Evolutionary conservation across 2,888 invertebrate species (phyloP), one percentile per base, ranked within the genome.

Genomic region (Nomada fabriciana): DNA sequence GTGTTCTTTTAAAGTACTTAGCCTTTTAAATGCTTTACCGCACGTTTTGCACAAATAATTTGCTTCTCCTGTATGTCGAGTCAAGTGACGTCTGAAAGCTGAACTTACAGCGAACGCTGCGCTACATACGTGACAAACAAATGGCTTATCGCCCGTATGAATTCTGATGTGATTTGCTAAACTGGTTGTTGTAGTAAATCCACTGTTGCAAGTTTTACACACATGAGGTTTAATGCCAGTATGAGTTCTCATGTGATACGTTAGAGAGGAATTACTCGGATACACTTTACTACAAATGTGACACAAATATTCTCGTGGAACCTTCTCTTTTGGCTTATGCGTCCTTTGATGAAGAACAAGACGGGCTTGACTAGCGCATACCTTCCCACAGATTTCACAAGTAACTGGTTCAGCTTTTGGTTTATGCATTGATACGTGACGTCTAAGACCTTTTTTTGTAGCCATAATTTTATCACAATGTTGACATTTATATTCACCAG

Each of bases 201-300:
- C 93, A 77, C 93, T 94, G 72, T 94, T 94, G 53, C 94, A 94
- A 9, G 90, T 94, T 85, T 93, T 94, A 77, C 94, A 94, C 50
- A 94, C 93, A 25, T 94, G 94, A 2, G 94, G 94, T 64, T 94
- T 94, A 0, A 94, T 90, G 4, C 94, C 94, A 3, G 93, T 92
- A 70, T 94, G 94, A 36, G 94, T 94, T 63, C 94, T 91, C 94
- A 94, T 94, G 77, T 94, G 94, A 85, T 94, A 94, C 2, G 94
- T 94, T 15, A 94, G 83, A 0, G 94, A 94, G 2, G 94, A 94
- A 82, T 94, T 94, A 77, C 94, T 94, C 10, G 94, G 94, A 68
- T 94, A 94, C 3, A 94, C 94, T 85, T 94, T 94, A 82, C 93
- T 94, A 83, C 94, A 94, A 23, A 94, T 94, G 74, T 94, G 94